Evolutionary conservation across 2,888 invertebrate species (phyloP).

Genomic region (Disparrhopalites patrizii): DNA sequence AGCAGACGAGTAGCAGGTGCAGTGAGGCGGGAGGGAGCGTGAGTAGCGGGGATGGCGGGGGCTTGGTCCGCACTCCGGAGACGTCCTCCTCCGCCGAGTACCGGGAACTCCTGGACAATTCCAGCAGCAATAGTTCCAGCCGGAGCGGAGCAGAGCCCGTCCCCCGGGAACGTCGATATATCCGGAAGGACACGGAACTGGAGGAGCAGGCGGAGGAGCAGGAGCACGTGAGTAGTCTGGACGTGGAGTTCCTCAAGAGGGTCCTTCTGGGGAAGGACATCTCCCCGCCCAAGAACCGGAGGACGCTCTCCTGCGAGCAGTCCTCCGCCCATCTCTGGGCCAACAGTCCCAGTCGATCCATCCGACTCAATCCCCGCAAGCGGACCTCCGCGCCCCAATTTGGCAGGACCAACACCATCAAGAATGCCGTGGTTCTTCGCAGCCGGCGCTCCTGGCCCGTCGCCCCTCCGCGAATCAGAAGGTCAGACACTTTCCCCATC

Average conservation of each 20-base stretch:
- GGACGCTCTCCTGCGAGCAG: slow-evolving; percentile 52
- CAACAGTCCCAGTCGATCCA: slow-evolving; percentile 51
- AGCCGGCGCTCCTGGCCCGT: slow-evolving; percentile 72
- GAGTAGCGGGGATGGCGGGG: too few species aligned
- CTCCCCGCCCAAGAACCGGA: slow-evolving; percentile 30
- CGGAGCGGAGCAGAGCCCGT: too few species aligned
- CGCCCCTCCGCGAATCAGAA: slow-evolving; percentile 55
- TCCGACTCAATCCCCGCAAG: slow-evolving; percentile 58
- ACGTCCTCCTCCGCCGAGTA: too few species aligned
- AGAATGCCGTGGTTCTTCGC: slow-evolving; percentile 59
- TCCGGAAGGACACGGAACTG: neutral
- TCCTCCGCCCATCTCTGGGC: slow-evolving; percentile 61
- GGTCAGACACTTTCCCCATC: too few species aligned
- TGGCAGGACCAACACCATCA: slow-evolving; percentile 53
- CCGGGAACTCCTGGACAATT: too few species aligned
- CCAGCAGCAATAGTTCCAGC: too few species aligned
- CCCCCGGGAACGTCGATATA: neutral
- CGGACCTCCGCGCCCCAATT: slow-evolving; percentile 70
- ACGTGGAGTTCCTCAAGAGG: slow-evolving; percentile 40
- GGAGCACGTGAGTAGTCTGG: slow-evolving; percentile 29
- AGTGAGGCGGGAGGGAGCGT: too few species aligned
- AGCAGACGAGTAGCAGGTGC: too few species aligned
- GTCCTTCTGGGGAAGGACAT: slow-evolving; percentile 39
- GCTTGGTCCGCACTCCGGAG: too few species aligned
- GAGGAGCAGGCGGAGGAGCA: slow-evolving; percentile 5